phyloP scores from a whole-genome alignment of 2,113 vertebrate genomes.

The Gavia stellata region DNA sequence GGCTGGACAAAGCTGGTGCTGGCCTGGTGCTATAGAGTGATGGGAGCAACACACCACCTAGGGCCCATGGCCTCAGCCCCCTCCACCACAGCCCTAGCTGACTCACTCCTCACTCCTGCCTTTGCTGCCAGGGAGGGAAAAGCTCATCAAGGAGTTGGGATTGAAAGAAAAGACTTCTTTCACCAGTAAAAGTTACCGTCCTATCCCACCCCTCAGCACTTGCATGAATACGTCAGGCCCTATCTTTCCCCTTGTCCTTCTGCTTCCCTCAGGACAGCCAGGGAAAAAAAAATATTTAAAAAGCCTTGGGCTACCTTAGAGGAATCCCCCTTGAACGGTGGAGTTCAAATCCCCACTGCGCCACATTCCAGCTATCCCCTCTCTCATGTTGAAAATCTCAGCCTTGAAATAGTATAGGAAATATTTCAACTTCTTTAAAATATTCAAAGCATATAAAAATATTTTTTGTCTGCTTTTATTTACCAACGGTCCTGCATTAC shows the following conservation, averaged over 20 bases:
- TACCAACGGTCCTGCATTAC: not conserved
- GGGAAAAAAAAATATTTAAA: not conserved
- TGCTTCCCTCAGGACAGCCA: not conserved
- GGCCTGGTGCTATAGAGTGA: not conserved
- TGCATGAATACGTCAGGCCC: not conserved
- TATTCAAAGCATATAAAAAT: not conserved
- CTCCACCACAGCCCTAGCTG: not conserved
- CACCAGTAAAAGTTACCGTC: not conserved
- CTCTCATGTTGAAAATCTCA: not conserved
- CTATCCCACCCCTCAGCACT: not conserved
- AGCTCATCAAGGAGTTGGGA: not conserved
- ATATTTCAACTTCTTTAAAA: not conserved
- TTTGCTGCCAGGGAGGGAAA: not conserved
- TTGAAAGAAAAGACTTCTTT: not conserved
- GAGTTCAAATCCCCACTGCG: not conserved
- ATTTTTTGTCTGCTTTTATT: not conserved
- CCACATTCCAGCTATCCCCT: not conserved
- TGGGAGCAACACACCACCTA: not conserved
- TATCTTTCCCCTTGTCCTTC: not conserved
- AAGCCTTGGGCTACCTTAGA: not conserved
- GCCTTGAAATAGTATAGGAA: not conserved
- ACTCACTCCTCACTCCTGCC: not conserved
- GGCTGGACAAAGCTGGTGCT: not conserved
- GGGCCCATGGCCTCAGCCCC: not conserved
- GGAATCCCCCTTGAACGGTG: not conserved